phyloP scores from a whole-genome alignment of 2,113 vertebrate species.

The Crotalus horridus region DNA sequence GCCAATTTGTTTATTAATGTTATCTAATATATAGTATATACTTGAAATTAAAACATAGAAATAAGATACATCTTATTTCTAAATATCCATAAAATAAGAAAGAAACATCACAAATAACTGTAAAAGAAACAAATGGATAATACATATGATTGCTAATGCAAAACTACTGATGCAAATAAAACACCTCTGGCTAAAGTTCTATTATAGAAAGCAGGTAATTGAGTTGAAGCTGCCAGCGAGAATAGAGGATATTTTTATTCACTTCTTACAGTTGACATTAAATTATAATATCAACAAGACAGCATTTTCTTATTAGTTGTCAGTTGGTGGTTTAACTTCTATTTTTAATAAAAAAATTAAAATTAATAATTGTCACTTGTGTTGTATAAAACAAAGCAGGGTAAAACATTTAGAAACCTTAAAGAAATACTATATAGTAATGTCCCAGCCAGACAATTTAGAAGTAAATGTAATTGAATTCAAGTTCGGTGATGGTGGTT shows the following conservation, averaged over 20 bases:
- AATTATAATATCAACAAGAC: neutral
- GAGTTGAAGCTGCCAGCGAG: conserved; percentile 2
- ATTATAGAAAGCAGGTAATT: conserved; percentile 25
- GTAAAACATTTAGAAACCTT: neutral
- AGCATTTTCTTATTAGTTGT: neutral
- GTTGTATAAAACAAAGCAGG: neutral
- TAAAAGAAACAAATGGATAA: conserved; percentile 21
- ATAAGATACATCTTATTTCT: neutral
- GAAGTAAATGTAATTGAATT: neutral
- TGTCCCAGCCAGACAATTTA: neutral
- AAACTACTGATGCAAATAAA: conserved; percentile 27
- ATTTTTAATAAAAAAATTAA: conserved; percentile 17
- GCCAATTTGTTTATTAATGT: neutral
- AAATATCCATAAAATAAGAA: neutral
- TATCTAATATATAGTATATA: neutral
- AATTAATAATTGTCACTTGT: neutral
- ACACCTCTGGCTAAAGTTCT: neutral
- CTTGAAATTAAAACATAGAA: neutral
- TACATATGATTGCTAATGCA: conserved; percentile 21
- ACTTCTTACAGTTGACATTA: neutral
- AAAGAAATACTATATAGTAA: neutral
- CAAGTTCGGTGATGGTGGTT: neutral
- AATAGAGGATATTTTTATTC: neutral
- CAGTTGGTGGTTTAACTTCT: neutral
- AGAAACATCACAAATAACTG: neutral